phyloP scores from a whole-genome alignment of 2,797 vertebrate genomes.

The Acanthopagrus latus region DNA sequence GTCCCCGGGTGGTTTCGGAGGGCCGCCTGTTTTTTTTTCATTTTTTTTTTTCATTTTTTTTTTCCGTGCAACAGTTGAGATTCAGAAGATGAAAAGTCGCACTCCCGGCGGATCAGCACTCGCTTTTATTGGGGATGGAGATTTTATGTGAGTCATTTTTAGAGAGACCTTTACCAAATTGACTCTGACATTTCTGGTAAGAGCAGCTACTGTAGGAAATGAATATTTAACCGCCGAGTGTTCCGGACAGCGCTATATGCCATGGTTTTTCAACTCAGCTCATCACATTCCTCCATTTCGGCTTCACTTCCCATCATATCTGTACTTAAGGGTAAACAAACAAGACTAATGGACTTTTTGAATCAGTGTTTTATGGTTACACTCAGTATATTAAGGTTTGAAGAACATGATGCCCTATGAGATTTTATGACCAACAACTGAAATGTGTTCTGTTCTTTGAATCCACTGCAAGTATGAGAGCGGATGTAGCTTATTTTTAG shows the following conservation, averaged over 20 bases:
- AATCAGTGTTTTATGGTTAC: neutral
- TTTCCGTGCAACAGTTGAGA: slow-evolving; percentile 21
- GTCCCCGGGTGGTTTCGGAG: slow-evolving; percentile 20
- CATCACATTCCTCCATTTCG: slow-evolving; percentile 11
- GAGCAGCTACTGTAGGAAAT: slow-evolving; percentile 32
- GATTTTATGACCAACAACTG: neutral
- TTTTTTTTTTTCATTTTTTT: neutral
- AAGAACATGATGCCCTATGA: neutral
- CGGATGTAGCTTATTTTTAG: neutral
- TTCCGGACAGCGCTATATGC: neutral
- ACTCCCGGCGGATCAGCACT: slow-evolving; percentile 19
- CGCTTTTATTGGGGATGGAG: slow-evolving; percentile 34
- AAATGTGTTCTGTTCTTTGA: neutral
- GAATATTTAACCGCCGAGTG: slow-evolving; percentile 34
- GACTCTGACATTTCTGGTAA: slow-evolving; percentile 55
- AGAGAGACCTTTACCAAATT: slow-evolving; percentile 54
- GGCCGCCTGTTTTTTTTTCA: neutral
- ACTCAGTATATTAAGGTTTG: neutral
- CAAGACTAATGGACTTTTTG: neutral
- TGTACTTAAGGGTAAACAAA: neutral
- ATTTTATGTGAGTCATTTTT: slow-evolving; percentile 56
- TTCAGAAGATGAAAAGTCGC: slow-evolving; percentile 25
- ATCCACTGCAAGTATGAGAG: neutral
- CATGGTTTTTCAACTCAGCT: neutral
- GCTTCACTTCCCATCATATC: slow-evolving; percentile 2